These are phyloP conservation scores for Catostomus latipinnis DNA, from an alignment of 2,797 vertebrate genomes.

Conservation along the genomic window DNA sequence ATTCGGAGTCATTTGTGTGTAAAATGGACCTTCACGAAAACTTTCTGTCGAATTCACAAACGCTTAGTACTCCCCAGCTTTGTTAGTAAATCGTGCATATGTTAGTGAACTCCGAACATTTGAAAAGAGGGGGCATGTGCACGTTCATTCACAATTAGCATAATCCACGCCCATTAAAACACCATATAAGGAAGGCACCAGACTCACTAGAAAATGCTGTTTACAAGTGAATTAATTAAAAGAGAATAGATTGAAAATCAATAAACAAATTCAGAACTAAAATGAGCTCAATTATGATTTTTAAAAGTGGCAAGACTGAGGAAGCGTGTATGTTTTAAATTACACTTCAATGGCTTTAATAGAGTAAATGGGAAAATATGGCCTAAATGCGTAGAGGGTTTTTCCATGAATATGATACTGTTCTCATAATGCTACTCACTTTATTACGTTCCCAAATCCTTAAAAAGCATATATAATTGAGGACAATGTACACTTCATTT, in stretches of 20 bases:
- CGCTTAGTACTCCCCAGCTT: too few species aligned
- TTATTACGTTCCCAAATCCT: background rate
- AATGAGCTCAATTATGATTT: background rate
- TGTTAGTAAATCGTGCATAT: too few species aligned
- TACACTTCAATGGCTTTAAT: background rate
- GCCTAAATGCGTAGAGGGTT: background rate
- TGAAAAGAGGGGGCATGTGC: too few species aligned
- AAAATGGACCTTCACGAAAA: too few species aligned
- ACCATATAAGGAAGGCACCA: too few species aligned
- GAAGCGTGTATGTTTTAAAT: conserved; percentile 4
- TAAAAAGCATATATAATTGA: conserved; percentile 8
- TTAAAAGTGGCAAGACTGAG: background rate
- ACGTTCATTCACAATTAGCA: too few species aligned
- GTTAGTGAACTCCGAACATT: too few species aligned
- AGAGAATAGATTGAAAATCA: background rate
- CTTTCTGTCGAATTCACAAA: too few species aligned
- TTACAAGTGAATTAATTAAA: background rate
- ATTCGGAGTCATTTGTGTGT: too few species aligned
- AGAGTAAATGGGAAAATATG: background rate
- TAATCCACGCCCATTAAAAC: too few species aligned
- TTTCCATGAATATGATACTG: background rate
- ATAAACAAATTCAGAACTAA: background rate
- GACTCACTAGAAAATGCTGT: too few species aligned
- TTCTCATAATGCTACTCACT: background rate
- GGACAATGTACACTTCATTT: conserved; percentile 1